Base-by-base conservation (phyloP, 2,113 vertebrate genomes). In the Cebus imitator region DNA sequence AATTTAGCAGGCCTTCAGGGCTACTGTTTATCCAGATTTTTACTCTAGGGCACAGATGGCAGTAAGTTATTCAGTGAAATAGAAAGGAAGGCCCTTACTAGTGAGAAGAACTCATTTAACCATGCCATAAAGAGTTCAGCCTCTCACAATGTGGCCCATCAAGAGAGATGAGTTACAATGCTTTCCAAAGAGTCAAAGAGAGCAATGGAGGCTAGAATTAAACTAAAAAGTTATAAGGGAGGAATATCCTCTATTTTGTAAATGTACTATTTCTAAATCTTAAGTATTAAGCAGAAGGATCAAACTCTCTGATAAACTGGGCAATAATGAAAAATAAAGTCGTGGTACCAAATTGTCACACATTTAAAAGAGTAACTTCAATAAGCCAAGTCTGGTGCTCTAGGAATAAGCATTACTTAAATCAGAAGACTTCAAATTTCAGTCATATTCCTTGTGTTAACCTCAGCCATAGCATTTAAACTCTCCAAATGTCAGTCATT, bases 311-410 rank as follows among this genome's bases (percentile, higher is more conserved):
- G 35, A 75, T 35, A 92, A 91, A 80, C 6, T 58, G 45, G 35
- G 20, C 81, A 48, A 48, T 84, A 82, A 68, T 14, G 20, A 93
- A 95, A 97, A 95, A 93, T 23, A 32, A 76, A 91, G 58, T 35
- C 50, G n/a, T 66, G 37, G 80, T 64, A 90, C 23, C 70, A 90
- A 96, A 45, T 7, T 64, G 55, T 37, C 35, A 95, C 57, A 43
- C 61, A 94, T 30, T 73, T 81, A 61, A 79, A 90, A 55, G 45
- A 90, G 30, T 30, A 52, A 85, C 90, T 90, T 72, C 68, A 75
- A 45, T 81, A 85, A 93, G 79, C 35, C 55, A 83, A 90, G 82
- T 43, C 68, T 13, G 45, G 8, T 83, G 66, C 37, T 91, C 50
- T 32, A 30, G 55, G 23, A 90, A 92, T 40, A 87, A 40, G 11